Evolutionary conservation across 1,140 invertebrate species (phyloP).

Genomic region (Pogonus chalceus): DNA sequence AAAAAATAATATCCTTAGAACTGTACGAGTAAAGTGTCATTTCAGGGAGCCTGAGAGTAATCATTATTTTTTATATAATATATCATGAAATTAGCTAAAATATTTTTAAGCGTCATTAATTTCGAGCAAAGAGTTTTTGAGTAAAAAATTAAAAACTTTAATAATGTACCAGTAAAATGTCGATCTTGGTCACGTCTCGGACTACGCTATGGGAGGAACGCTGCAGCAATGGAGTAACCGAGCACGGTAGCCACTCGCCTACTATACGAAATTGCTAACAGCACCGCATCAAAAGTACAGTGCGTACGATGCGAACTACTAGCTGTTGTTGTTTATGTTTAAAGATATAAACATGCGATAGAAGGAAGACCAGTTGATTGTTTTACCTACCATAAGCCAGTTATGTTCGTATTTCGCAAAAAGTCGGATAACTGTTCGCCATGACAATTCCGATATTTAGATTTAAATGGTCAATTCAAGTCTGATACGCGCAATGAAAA

Average conservation of each 20-base stretch:
- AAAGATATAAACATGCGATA: not conserved
- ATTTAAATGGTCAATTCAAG: constrained; percentile 30
- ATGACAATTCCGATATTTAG: constrained; percentile 26
- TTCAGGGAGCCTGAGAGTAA: too few relatives aligned
- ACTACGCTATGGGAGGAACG: constrained; percentile 20
- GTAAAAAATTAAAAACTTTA: too few relatives aligned
- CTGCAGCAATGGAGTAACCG: constrained; percentile 23
- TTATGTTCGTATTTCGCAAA: constrained; percentile 13
- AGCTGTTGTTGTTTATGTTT: not conserved
- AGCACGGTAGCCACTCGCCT: constrained; percentile 20
- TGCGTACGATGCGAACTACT: not conserved
- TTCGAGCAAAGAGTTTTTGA: too few relatives aligned
- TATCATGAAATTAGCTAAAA: too few relatives aligned
- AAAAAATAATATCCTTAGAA: too few relatives aligned
- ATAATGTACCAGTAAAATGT: too few relatives aligned
- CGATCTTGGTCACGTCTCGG: constrained; percentile 21
- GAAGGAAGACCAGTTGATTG: not conserved
- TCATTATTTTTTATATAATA: too few relatives aligned
- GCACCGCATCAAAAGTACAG: too few relatives aligned
- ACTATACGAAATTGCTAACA: constrained; percentile 22
- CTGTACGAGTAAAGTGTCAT: too few relatives aligned
- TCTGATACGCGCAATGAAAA: constrained; percentile 29
- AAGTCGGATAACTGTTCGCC: constrained; percentile 17
- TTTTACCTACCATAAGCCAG: not conserved
- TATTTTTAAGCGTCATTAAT: too few relatives aligned